Evolutionary conservation across 2,888 invertebrate species (phyloP), one percentile per base, ranked within the genome.

Genomic region (Caradrina kadenii): DNA sequence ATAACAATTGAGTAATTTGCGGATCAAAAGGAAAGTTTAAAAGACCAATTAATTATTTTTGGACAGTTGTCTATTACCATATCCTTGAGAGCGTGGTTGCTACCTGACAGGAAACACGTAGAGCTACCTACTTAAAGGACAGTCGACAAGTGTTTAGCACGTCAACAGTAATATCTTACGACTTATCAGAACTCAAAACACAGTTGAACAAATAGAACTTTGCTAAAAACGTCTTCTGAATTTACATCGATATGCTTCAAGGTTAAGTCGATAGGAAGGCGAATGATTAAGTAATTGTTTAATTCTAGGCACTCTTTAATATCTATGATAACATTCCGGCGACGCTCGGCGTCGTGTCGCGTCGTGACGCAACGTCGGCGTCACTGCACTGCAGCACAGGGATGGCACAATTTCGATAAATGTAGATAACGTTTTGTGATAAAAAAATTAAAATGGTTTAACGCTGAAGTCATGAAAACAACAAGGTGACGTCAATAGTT

Each of bases 291-390:
- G 84, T 85, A 87, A 88, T 85, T 82, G 71, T 76, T 72, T 72
- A 81, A 85, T 82, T 79, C 69, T 69, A 81, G 63, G 62, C 69
- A 69, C 76, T 79, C 58, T 62, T 66, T 61, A 66, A 62, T 76
- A 77, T 79, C 69, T 74, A 80, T 71, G 81, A 83, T 85, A 84
- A 81, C 75, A 88, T 88, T 88, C 87, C 75, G 62, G 68, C 66
- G 68, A 67, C 70, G 80, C 70, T 85, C 72, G 62, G 74, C 67
- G 66, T 71, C 70, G 80, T 77, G 50, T 78, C 54, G 56, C 26
- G 48, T 50, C 76, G 85, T 89, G 90, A 90, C 89, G 90, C 87
- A 90, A 89, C 73, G 76, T 64, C 64, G 52, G 65, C 80, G 77
- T 76, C 67, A 73, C 55, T 31, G 35, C 35, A 55, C 26, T 19